Percentiles rank a stretch among this genome's conserved stretches.
Conservation (phyloP, 2,888 invertebrate genomes). For the Stictocephala bisonia region DNA sequence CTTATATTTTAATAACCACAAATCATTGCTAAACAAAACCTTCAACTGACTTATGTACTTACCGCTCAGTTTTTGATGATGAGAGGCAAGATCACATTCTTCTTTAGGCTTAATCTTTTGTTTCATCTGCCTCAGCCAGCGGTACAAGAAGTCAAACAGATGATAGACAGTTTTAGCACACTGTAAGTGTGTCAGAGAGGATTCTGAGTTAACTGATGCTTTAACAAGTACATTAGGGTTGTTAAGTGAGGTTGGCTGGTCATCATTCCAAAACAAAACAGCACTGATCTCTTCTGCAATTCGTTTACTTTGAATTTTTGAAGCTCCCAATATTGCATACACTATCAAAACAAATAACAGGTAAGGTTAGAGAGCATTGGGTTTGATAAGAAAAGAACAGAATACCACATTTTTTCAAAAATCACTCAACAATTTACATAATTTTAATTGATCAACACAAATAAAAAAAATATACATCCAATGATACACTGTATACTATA, state of each 20-base stretch:
- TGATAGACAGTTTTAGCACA: conserved; percentile 69
- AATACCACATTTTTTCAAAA: no score
- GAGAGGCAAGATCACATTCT: neutral
- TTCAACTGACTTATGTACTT: no score
- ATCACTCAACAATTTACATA: no score
- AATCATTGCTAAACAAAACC: no score
- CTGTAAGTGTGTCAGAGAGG: conserved; percentile 40
- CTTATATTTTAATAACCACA: no score
- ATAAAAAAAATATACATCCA: no score
- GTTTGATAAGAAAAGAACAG: no score
- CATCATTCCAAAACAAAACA: conserved; percentile 63
- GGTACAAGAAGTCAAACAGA: conserved; percentile 79
- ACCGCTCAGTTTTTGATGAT: conserved; percentile 21
- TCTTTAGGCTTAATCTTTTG: neutral
- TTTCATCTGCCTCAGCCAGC: conserved; percentile 70
- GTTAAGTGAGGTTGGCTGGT: conserved; percentile 2
- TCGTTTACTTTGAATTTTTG: conserved; percentile 64
- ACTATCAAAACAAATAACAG: conserved; percentile 63
- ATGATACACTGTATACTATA: no score
- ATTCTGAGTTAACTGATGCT: neutral
- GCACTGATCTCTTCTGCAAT: conserved; percentile 70
- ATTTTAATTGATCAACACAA: no score
- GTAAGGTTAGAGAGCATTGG: no score
- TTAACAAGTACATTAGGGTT: neutral
- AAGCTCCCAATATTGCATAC: conserved; percentile 65